A percentile compares a stretch with the other conserved stretches of the same genome.
These are phyloP conservation scores for Alcedo quadribrachys DNA, from an alignment of 2,797 vertebrate genomes.

Conservation along the genomic window DNA sequence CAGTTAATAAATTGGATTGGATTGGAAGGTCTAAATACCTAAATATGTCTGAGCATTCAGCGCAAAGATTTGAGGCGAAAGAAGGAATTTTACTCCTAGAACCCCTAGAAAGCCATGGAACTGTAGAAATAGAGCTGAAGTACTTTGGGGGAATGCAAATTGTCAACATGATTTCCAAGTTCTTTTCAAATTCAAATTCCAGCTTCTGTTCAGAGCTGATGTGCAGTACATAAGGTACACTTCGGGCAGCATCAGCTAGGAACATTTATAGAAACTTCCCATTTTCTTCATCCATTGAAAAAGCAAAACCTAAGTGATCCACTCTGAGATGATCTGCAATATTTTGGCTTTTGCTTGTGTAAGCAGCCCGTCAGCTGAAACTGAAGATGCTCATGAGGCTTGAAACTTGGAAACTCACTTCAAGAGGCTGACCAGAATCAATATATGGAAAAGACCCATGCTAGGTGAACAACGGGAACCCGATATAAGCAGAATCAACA, in stretches of 20 bases:
- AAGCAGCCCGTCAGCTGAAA: constrained; percentile 55
- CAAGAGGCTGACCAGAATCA: not conserved
- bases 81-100: constrained; percentile 29
- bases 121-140: constrained; percentile 31
- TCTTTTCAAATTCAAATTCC: constrained; percentile 63
- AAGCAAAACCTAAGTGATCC: constrained; percentile 14
- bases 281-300: constrained; percentile 4
- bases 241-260: constrained; percentile 29
- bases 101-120: constrained; percentile 27
- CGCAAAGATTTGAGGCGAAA: not conserved
- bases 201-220: constrained; percentile 36
- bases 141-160: constrained; percentile 41
- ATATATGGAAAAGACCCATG: not conserved
- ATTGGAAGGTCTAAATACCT: constrained; percentile 12
- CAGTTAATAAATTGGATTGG: constrained; percentile 11
- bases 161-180: constrained; percentile 44
- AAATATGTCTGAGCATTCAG: constrained; percentile 26
- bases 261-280: constrained; percentile 50
- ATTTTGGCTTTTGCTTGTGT: constrained; percentile 49
- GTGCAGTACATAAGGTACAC: constrained; percentile 38
- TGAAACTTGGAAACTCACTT: not conserved
- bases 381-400: not conserved
- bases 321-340: constrained; percentile 35
- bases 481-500: not conserved
- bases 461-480: not conserved